Evolutionary conservation across 2,888 invertebrate genomes (phyloP).

Genomic region (Plagodis pulveraria): DNA sequence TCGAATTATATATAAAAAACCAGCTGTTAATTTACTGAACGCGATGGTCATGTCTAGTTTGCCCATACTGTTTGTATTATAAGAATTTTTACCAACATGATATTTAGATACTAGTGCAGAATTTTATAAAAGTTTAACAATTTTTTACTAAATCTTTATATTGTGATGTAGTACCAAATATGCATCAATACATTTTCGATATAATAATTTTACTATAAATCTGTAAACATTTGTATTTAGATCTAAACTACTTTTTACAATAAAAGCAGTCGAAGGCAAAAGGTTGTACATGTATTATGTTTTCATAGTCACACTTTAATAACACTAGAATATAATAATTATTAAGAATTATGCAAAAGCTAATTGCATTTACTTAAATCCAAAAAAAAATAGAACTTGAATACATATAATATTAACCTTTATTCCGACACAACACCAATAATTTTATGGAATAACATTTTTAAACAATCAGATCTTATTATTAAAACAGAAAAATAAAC

Average conservation of each 20-base stretch:
- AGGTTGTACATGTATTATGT: constrained; percentile 55
- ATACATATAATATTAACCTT: constrained; percentile 23
- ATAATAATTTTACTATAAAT: constrained; percentile 14
- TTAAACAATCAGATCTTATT: constrained; percentile 42
- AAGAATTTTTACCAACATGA: too few species aligned
- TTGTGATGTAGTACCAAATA: constrained; percentile 34
- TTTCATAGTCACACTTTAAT: constrained; percentile 41
- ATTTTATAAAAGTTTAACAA: not conserved
- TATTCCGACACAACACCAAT: constrained; percentile 23
- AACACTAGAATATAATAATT: constrained; percentile 12
- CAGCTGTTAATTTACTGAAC: too few species aligned
- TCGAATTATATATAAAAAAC: too few species aligned
- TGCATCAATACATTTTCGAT: constrained; percentile 33
- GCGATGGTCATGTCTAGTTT: too few species aligned
- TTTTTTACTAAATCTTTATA: constrained; percentile 5
- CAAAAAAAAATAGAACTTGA: constrained; percentile 47
- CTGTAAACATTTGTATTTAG: constrained; percentile 28
- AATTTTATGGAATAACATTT: constrained; percentile 21
- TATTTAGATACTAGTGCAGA: too few species aligned
- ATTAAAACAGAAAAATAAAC: constrained; percentile 60
- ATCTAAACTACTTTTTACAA: constrained; percentile 38
- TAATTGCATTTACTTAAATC: constrained; percentile 48
- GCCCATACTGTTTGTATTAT: too few species aligned
- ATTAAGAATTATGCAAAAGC: constrained; percentile 52
- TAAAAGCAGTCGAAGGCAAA: constrained; percentile 65